Conservation (phyloP, 2,888 invertebrate genomes). For the Brachypalpus laphriformis region DNA sequence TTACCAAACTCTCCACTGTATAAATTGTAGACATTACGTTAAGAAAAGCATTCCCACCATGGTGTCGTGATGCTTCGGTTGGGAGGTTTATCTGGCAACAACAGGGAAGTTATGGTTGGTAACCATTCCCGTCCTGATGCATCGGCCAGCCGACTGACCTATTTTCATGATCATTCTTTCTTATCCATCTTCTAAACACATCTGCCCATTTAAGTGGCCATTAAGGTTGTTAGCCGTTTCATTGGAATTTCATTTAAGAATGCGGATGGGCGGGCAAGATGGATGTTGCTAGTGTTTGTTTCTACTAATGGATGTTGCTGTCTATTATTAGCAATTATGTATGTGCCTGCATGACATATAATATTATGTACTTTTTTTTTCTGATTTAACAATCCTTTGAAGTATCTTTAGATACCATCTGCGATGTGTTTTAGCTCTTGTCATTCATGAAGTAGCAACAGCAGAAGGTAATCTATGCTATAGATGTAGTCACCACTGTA, state of each 20-base stretch:
- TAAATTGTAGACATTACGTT: not conserved
- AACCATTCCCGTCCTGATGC: slow-evolving; percentile 16
- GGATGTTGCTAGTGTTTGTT: not conserved
- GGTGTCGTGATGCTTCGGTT: not conserved
- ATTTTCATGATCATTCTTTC: slow-evolving; percentile 32
- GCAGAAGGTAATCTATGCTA: slow-evolving; percentile 19
- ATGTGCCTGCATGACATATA: too few species aligned
- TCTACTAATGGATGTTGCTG: not conserved
- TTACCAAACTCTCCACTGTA: slow-evolving; percentile 17
- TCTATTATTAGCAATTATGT: not conserved
- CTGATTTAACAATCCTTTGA: slow-evolving; percentile 23
- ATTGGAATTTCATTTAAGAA: slow-evolving; percentile 46
- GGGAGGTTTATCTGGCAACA: not conserved
- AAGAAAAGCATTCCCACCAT: not conserved
- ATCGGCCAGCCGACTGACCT: slow-evolving; percentile 51
- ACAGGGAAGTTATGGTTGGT: not conserved
- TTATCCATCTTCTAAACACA: slow-evolving; percentile 39
- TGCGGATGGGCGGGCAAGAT: slow-evolving; percentile 42
- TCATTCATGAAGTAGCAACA: slow-evolving; percentile 6
- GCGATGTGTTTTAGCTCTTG: not conserved
- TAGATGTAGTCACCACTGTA: slow-evolving; percentile 10
- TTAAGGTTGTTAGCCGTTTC: slow-evolving; percentile 9
- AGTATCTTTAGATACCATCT: not conserved
- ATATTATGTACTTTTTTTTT: too few species aligned
- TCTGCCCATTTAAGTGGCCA: slow-evolving; percentile 20